Evolutionary conservation across 2,888 invertebrate genomes (phyloP).

Genomic region (Nomada ferruginata): DNA sequence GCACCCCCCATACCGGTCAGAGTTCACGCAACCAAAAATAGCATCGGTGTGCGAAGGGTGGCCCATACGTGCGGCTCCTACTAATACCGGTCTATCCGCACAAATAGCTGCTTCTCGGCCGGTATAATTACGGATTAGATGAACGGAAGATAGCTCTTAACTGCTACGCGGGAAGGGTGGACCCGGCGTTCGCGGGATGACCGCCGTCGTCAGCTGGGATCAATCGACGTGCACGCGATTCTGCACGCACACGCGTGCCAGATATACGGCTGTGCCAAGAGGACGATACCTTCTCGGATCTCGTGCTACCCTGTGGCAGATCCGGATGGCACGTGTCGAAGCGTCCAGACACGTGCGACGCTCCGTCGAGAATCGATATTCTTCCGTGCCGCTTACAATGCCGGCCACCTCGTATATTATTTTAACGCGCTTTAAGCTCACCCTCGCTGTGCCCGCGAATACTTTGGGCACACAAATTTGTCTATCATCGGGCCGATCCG

Average conservation of each 20-base stretch:
- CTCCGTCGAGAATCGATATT: slow-evolving; percentile 65
- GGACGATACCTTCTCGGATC: slow-evolving; percentile 47
- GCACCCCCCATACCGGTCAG: background rate
- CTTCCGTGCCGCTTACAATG: slow-evolving; percentile 44
- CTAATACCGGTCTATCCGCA: slow-evolving; percentile 50
- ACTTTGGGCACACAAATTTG: slow-evolving; percentile 45
- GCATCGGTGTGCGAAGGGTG: slow-evolving; percentile 8
- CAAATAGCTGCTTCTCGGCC: slow-evolving; percentile 68
- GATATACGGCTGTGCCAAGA: slow-evolving; percentile 1
- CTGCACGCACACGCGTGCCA: slow-evolving; percentile 52
- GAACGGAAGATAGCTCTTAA: slow-evolving; percentile 73
- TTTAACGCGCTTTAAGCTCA: slow-evolving; percentile 62
- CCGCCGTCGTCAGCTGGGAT: slow-evolving; percentile 64
- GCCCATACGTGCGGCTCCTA: slow-evolving; percentile 29
- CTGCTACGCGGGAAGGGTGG: slow-evolving; percentile 53
- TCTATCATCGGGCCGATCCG: slow-evolving; percentile 29
- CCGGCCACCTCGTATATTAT: slow-evolving; percentile 57
- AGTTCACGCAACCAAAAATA: slow-evolving; percentile 50
- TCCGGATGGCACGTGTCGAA: slow-evolving; percentile 62
- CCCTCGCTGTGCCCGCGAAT: slow-evolving; percentile 2
- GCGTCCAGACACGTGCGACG: slow-evolving; percentile 60
- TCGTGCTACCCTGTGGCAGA: slow-evolving; percentile 40
- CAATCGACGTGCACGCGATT: slow-evolving; percentile 66
- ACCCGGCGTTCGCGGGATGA: slow-evolving; percentile 47
- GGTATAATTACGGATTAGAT: slow-evolving; percentile 79